Evolutionary conservation across 2,888 invertebrate genomes (phyloP).

Genomic region (Baccha elongata): DNA sequence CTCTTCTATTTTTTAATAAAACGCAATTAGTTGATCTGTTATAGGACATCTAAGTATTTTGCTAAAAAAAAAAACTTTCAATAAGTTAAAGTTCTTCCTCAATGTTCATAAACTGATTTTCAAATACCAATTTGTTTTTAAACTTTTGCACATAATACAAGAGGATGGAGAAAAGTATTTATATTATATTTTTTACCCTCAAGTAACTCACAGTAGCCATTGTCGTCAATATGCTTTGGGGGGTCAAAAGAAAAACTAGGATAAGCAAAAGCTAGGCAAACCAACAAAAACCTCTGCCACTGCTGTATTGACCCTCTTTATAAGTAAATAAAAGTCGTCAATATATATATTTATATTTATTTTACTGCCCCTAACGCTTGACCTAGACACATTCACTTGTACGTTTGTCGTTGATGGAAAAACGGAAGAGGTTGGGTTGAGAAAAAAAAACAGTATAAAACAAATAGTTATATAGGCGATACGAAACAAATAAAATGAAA

Average conservation of each 20-base stretch:
- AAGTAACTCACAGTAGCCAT: conserved; percentile 11
- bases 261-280: conserved; percentile 17
- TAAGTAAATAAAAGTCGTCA: conserved; percentile 67
- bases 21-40: conserved; percentile 24
- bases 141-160: conserved; percentile 18
- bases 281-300: background rate
- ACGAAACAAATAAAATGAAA: conserved; percentile 7
- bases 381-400: conserved; percentile 27
- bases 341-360: conserved; percentile 23
- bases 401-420: background rate
- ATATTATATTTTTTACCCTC: conserved; percentile 17
- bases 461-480: background rate
- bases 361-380: conserved; percentile 11
- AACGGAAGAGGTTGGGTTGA: background rate
- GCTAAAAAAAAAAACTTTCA: conserved; percentile 2
- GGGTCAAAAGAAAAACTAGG: conserved; percentile 8
- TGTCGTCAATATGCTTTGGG: conserved; percentile 17
- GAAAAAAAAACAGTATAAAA: background rate
- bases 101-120: conserved; percentile 61
- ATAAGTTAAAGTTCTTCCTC: conserved; percentile 35
- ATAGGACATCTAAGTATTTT: no score
- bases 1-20: conserved; percentile 20
- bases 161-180: background rate
- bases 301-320: conserved; percentile 65
- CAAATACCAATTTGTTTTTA: conserved; percentile 69